Base-by-base conservation (phyloP, 2,888 invertebrate genomes). In the Eupithecia dodoneata region DNA sequence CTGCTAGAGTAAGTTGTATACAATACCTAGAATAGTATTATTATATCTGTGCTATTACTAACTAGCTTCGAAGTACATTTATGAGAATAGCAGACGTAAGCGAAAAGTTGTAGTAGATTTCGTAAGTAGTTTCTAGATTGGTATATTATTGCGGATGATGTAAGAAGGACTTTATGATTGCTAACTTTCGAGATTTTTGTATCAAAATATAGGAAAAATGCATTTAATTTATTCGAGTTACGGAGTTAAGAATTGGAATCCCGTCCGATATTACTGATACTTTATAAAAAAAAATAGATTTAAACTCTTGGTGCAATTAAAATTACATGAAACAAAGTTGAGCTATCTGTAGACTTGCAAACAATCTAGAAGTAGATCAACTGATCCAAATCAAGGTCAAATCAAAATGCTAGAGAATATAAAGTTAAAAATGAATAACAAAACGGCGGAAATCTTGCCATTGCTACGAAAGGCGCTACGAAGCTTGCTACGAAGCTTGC, bases 31-130 rank as follows among this genome's bases (percentile, higher is more conserved):
- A 0, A 1, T 30, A 30, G 30, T 30, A 30, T 30, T 30, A 30
- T 30, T 0, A 30, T 30, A 30, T 30, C 30, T 30, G 30, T 30
- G 30, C 63, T 59, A 66, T 41, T 66, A 42, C 42, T 65, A 65
- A 65, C 12, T 41, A 42, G 66, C 42, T 42, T 18, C 44, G 18
- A 69, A 45, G 69, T 71, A 65, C 71, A 78, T 52, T 83, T 81
- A 76, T 69, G n/a, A 69, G 69, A 15, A 44, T 18, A 13, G 18
- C n/a, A n/a, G 69, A 45, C 42, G 69, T 69, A 67, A 69, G 69
- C 69, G 44, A 72, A 75, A 73, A 72, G 65, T 52, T 65, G 70
- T 71, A 52, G 66, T 67, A 66, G 72, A 52, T 69, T 15, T 13
- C 45, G 63, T 47, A 45, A 45, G 45, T 30, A 44, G 45, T 44